Evolutionary conservation across 35 echinoderm and acorn worm species (phyloP).

Genomic region (Anneissia japonica): DNA sequence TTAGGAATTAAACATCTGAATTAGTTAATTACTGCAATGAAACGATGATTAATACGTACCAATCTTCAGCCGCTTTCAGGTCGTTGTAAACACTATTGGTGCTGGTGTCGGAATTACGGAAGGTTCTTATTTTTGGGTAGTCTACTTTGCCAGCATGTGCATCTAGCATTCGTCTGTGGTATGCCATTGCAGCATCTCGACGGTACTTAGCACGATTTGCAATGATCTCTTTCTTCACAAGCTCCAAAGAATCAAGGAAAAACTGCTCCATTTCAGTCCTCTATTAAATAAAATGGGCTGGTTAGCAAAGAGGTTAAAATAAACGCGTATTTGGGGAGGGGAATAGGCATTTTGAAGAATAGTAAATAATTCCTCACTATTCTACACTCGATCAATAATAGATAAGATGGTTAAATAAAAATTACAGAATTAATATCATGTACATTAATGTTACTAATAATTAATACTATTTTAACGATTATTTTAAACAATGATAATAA

Average conservation of each 20-base stretch:
- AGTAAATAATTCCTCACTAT: no score
- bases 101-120: slow-evolving; percentile 68
- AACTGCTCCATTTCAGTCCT: slow-evolving; percentile 98
- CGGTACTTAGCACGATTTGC: slow-evolving; percentile 88
- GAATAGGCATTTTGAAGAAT: neutral
- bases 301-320: neutral
- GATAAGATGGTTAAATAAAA: no score
- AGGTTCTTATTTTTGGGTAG: slow-evolving; percentile 80
- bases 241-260: slow-evolving; percentile 86
- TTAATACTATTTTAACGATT: no score
- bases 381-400: no score
- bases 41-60: no score
- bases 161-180: slow-evolving; percentile 87
- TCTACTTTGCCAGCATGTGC: slow-evolving; percentile 67
- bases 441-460: no score
- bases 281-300: slow-evolving; percentile 15
- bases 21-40: neutral
- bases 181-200: slow-evolving; percentile 55
- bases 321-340: neutral
- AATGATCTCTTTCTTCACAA: slow-evolving; percentile 89
- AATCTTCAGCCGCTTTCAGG: slow-evolving; percentile 87
- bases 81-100: slow-evolving; percentile 92
- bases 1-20: no score
- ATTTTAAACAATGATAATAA: no score
- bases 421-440: no score